Evolutionary conservation across 1,140 invertebrate species (phyloP), one percentile per base, ranked within the genome.

Genomic region (Palaemon carinicauda): DNA sequence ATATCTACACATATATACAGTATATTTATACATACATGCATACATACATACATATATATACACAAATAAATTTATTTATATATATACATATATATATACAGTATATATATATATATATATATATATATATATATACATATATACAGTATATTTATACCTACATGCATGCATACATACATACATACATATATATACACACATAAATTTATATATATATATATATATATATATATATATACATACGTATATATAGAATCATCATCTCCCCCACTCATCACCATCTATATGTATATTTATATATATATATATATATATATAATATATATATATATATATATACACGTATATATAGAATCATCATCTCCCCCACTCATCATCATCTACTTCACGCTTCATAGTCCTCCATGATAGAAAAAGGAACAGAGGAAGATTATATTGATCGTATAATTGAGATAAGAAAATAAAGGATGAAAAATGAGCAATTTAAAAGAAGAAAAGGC

Each of bases 281-380:
- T n/a, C n/a, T n/a, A n/a, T n/a, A n/a, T n/a, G n/a, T n/a, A n/a
- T n/a, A n/a, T n/a, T n/a, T n/a, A n/a, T n/a, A 17, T 65, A 65
- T 65, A 65, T 74, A 74, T 74, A 74, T 31, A 74, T 74, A 31
- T 74, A 74, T 74, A 74, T 74, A 73, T 73, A n/a, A 51, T 78
- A 78, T 78, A 78, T 78, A 78, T 78, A 78, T 78, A 24, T 78
- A 53, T 73, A 29, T 73, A 10, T 19, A 19, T 14, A 14, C 10
- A n/a, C 27, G 19, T 73, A 41, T 41, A 41, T 41, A 41, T 41
- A 9, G 41, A 0, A 7, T n/a, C n/a, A n/a, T n/a, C n/a, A n/a
- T n/a, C n/a, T n/a, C n/a, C n/a, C n/a, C n/a, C n/a, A n/a, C n/a
- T n/a, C n/a, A n/a, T n/a, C n/a, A n/a, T n/a, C n/a, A n/a, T n/a